Evolutionary conservation across 2,113 vertebrate species (phyloP).

Genomic region (Talpa occidentalis): DNA sequence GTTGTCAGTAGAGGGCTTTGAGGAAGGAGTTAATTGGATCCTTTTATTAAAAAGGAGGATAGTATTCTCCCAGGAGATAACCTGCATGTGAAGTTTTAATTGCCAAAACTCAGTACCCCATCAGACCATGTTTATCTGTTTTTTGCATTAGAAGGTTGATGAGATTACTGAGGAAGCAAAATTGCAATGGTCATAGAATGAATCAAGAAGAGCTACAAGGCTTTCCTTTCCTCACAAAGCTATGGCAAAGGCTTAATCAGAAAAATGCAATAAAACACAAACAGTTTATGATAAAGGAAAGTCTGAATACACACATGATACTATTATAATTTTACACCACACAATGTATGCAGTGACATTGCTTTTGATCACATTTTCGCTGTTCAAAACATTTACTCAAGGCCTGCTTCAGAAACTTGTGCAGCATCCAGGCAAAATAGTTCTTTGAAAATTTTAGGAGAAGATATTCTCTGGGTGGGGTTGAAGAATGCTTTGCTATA

Average conservation of each 20-base stretch:
- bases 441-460: constrained; percentile 4
- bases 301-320: neutral
- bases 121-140: constrained; percentile 13
- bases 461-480: neutral
- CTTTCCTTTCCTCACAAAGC: neutral
- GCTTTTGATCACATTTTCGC: neutral
- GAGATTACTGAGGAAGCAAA: neutral
- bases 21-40: neutral
- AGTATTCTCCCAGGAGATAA: constrained; percentile 27
- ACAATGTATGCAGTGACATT: neutral
- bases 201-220: neutral
- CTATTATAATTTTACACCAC: neutral
- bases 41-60: constrained; percentile 52
- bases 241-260: neutral
- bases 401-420: neutral
- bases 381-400: neutral
- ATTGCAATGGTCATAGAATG: neutral
- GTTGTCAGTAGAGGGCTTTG: constrained; percentile 7
- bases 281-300: neutral
- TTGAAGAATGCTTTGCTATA: neutral
- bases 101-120: neutral
- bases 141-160: neutral
- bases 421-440: neutral
- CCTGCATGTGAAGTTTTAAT: constrained; percentile 44
- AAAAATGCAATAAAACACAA: neutral